Percentiles rank a stretch among this genome's conserved stretches.
These are phyloP conservation scores for Torymus auratus DNA, from an alignment of 2,888 invertebrate genomes.

Conservation along the genomic window DNA sequence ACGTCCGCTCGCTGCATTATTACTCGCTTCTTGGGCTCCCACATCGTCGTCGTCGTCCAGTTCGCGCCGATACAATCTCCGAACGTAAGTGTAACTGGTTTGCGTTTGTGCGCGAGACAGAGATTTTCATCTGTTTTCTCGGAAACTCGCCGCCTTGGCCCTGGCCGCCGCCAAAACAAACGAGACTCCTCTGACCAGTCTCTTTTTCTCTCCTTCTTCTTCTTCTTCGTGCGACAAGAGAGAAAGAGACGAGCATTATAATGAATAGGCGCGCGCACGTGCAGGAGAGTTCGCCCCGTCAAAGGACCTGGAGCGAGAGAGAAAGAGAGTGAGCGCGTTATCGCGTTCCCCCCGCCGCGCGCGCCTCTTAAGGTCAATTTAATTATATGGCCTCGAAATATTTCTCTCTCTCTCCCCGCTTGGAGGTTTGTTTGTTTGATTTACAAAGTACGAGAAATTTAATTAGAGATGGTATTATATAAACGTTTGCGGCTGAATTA, in stretches of 20 bases:
- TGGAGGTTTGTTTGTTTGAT: conserved; percentile 16
- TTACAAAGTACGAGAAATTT: conserved; percentile 35
- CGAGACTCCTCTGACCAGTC: conserved; percentile 50
- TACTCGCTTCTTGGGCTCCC: conserved; percentile 63
- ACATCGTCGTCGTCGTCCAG: conserved; percentile 55
- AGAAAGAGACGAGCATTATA: conserved; percentile 61
- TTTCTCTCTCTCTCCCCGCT: not conserved
- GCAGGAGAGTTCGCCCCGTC: no score
- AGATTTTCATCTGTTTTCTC: conserved; percentile 75
- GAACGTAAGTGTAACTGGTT: conserved; percentile 67
- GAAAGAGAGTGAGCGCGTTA: conserved; percentile 47
- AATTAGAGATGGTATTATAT: conserved; percentile 34
- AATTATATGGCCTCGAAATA: conserved; percentile 38
- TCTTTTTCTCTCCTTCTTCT: no score
- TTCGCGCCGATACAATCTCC: conserved; percentile 67
- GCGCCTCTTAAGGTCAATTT: conserved; percentile 45
- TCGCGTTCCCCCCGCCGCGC: conserved; percentile 48
- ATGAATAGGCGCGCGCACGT: conserved; percentile 58
- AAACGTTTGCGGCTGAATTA: conserved; percentile 31
- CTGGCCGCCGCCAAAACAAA: conserved; percentile 63
- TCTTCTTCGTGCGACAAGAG: not conserved
- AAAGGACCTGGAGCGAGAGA: no score
- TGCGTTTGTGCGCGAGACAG: conserved; percentile 66
- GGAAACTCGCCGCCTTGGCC: conserved; percentile 66
- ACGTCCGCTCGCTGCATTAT: conserved; percentile 30